phyloP scores from a whole-genome alignment of 2,888 invertebrate genomes.

The Andrena dorsata region DNA sequence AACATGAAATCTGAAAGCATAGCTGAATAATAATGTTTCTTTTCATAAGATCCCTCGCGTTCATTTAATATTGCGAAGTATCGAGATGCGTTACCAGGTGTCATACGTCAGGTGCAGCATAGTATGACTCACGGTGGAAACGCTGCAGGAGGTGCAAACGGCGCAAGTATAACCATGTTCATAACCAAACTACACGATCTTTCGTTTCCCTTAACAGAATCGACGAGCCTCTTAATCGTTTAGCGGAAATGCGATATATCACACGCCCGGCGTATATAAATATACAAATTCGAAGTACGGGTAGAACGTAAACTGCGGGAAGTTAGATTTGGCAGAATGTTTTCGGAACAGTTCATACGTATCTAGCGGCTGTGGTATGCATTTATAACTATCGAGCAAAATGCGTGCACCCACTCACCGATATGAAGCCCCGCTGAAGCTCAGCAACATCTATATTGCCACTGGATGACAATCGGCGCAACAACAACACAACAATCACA shows the following conservation, averaged over 20 bases:
- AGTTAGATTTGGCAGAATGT: slow-evolving; percentile 48
- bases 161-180: slow-evolving; percentile 35
- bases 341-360: slow-evolving; percentile 61
- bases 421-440: slow-evolving; percentile 15
- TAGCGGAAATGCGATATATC: background rate
- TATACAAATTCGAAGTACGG: slow-evolving; percentile 20
- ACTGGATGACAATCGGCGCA: slow-evolving; percentile 48
- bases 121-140: slow-evolving; percentile 66
- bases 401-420: slow-evolving; percentile 55
- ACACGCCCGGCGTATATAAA: background rate
- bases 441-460: slow-evolving; percentile 32
- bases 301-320: slow-evolving; percentile 40
- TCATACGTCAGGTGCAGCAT: slow-evolving; percentile 65
- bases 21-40: background rate
- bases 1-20: background rate
- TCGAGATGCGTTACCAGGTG: slow-evolving; percentile 56
- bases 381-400: slow-evolving; percentile 4
- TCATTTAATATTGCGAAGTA: background rate
- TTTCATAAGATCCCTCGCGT: slow-evolving; percentile 7
- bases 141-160: slow-evolving; percentile 45
- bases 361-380: slow-evolving; percentile 63
- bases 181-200: slow-evolving; percentile 52
- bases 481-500: slow-evolving; percentile 55
- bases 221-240: background rate
- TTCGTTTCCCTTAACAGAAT: background rate